A percentile compares a stretch with the other conserved stretches of the same genome.
Evolutionary conservation across 2,113 vertebrate genomes (phyloP).

Genomic region (Ceuthmochares aereus): DNA sequence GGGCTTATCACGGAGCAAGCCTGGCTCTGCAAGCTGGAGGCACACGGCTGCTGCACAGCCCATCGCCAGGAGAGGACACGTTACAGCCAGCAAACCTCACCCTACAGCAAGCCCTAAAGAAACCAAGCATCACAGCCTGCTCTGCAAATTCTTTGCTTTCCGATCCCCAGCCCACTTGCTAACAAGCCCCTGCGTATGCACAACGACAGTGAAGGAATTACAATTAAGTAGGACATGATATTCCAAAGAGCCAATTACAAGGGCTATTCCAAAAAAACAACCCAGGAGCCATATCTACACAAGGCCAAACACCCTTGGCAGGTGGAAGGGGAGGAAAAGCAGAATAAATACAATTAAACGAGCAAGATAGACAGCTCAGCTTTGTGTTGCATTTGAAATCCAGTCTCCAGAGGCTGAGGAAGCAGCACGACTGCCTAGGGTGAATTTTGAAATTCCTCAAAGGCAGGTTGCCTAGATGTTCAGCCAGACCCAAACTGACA

Average conservation of each 20-base stretch:
- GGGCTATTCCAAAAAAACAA: background rate
- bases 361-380: background rate
- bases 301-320: background rate
- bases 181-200: background rate
- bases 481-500: conserved; percentile 13
- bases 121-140: background rate
- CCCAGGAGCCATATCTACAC: background rate
- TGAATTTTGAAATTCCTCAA: conserved; percentile 8
- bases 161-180: background rate
- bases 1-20: background rate
- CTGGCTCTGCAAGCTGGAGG: background rate
- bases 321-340: background rate
- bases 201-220: background rate
- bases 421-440: background rate
- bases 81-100: background rate
- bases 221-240: background rate
- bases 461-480: conserved; percentile 5
- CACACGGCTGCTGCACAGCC: accelerated
- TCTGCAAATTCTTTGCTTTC: background rate
- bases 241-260: conserved; percentile 9
- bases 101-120: background rate
- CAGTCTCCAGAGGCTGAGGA: background rate
- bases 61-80: accelerated
- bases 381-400: background rate
- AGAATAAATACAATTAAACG: conserved; percentile 25